Conservation (phyloP, 1,140 invertebrate genomes). For the Chymomyza costata region DNA sequence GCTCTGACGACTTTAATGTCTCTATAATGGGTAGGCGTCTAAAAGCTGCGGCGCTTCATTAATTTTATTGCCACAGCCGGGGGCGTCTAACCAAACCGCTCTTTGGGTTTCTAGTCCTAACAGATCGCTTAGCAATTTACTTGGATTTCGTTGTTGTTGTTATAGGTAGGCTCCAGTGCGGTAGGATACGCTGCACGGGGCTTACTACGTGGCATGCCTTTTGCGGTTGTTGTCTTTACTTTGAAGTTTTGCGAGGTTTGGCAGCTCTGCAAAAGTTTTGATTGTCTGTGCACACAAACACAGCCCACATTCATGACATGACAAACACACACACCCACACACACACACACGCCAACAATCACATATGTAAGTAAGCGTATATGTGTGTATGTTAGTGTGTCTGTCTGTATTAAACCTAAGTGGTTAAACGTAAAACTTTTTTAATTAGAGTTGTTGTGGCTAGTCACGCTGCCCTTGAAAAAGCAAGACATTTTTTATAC, state of each 20-base stretch:
- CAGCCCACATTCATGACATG: too few relatives aligned
- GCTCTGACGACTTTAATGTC: conserved; percentile 67
- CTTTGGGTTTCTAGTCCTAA: too few relatives aligned
- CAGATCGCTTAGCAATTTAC: too few relatives aligned
- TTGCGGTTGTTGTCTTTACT: conserved; percentile 47
- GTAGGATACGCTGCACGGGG: too few relatives aligned
- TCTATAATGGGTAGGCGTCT: conserved; percentile 44
- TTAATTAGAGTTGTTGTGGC: conserved; percentile 69
- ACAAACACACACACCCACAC: conserved; percentile 40
- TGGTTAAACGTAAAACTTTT: conserved; percentile 72
- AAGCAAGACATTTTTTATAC: conserved; percentile 49
- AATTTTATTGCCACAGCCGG: conserved; percentile 55
- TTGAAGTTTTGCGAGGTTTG: conserved; percentile 45
- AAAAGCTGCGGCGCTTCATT: conserved; percentile 61
- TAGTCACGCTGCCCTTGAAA: conserved; percentile 46
- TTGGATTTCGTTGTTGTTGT: too few relatives aligned
- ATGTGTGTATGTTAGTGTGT: conserved; percentile 23
- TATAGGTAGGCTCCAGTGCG: too few relatives aligned
- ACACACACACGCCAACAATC: conserved; percentile 16
- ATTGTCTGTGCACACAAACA: conserved; percentile 55
- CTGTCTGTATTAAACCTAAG: conserved; percentile 45
- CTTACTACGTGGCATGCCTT: conserved; percentile 25
- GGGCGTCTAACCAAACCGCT: too few relatives aligned
- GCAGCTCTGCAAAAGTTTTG: conserved; percentile 71
- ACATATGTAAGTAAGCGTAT: conserved; percentile 12